Evolutionary conservation across 2,888 invertebrate species (phyloP), one percentile per base, ranked within the genome.

Genomic region (Acleris sparsana): DNA sequence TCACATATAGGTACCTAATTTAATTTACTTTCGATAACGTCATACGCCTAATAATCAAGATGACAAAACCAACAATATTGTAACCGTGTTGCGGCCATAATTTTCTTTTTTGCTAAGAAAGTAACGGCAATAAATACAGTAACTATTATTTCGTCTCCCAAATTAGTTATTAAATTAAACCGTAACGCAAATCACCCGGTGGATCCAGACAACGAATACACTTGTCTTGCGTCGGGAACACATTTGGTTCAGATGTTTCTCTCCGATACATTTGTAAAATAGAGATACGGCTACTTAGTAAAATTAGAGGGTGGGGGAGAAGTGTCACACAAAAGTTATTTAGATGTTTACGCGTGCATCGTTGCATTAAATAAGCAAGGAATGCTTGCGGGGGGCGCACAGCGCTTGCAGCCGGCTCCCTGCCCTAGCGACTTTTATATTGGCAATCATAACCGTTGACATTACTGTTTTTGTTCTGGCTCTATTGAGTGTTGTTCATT

Each of bases 291-390:
- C 89, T 91, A 92, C 92, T 92, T 90, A 91, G 90, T 86, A 84
- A 90, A 91, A 91, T 91, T 90, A 89, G 88, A 85, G 89, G 87
- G 87, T 85, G 83, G 87, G 89, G 89, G 89, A 87, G 86, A 87
- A 84, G 79, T 87, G 90, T 90, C 89, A 88, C 90, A 88, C 90
- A 89, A 89, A 91, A 90, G 90, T 92, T 92, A 92, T 92, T 90
- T 92, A 92, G 92, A 92, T 92, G 92, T 92, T 92, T 92, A 88
- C 88, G 90, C 89, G 92, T 92, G 91, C 91, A 91, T 82, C 87
- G 90, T 89, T 90, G 90, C 91, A 92, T 92, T 90, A 92, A 92
- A 92, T 92, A 89, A 89, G 92, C 88, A 88, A 89, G 84, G 90
- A 87, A 88, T 90, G 88, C 83, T 80, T 79, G 88, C 84, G 83